Evolutionary conservation across 2,113 vertebrate genomes (phyloP).

Genomic region (Loxodonta africana): DNA sequence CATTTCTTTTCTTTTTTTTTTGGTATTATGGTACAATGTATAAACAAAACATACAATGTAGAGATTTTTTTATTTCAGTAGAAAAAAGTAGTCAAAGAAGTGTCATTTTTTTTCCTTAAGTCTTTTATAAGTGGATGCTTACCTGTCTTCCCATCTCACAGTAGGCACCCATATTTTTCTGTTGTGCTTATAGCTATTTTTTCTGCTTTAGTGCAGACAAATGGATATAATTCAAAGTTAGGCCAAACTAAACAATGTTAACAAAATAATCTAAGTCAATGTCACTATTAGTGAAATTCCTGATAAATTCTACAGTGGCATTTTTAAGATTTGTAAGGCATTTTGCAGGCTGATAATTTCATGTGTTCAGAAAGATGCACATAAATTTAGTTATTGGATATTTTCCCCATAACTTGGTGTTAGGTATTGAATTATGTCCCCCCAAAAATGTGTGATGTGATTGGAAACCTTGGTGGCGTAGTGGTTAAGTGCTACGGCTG

Average conservation of each 20-base stretch:
- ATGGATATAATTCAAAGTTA: neutral
- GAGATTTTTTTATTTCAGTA: neutral
- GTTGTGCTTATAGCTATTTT: neutral
- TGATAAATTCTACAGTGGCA: neutral
- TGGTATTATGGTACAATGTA: neutral
- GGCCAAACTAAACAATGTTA: neutral
- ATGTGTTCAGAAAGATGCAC: neutral
- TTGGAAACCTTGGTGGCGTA: too few relatives aligned
- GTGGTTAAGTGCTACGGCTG: too few relatives aligned
- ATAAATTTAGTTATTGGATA: neutral
- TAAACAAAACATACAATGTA: too few relatives aligned
- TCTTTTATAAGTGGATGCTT: neutral
- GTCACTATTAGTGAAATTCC: neutral
- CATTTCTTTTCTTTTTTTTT: neutral
- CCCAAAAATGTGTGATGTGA: neutral
- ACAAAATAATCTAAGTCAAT: constrained; percentile 18
- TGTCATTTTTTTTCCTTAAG: neutral
- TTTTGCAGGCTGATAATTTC: constrained; percentile 4
- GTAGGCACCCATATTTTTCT: neutral
- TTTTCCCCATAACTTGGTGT: neutral
- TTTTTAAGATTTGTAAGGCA: neutral
- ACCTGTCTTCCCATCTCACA: neutral
- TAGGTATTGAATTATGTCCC: neutral
- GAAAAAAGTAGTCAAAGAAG: neutral
- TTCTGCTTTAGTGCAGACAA: neutral